Percentiles rank a stretch among this genome's conserved stretches.
phyloP scores from a whole-genome alignment of 1,140 invertebrate genomes.

The Pseudomyrmex cubaensis region DNA sequence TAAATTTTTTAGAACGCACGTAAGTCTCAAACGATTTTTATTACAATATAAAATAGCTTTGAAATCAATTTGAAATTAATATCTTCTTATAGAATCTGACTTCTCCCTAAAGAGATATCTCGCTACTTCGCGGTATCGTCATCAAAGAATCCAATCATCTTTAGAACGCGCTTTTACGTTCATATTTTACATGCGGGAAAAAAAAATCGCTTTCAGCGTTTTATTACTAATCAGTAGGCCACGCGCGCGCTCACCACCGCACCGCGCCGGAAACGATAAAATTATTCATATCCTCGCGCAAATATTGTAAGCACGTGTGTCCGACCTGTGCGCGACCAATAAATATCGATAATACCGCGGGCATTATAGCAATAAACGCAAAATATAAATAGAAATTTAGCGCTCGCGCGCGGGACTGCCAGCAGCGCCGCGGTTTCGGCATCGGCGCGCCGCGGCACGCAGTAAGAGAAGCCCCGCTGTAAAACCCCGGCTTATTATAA shows the following conservation, averaged over 20 bases:
- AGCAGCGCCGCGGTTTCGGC: constrained; percentile 55
- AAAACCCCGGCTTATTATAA: constrained; percentile 83
- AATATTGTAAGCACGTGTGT: constrained; percentile 71
- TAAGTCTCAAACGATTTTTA: too few relatives aligned
- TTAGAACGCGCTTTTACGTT: constrained; percentile 3
- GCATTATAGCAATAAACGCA: constrained; percentile 81
- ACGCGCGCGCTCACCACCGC: constrained; percentile 57
- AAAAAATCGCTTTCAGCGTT: constrained; percentile 76
- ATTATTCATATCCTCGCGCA: constrained; percentile 54
- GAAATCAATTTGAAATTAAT: too few relatives aligned
- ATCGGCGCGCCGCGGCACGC: not conserved
- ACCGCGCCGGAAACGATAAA: not conserved
- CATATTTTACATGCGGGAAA: not conserved
- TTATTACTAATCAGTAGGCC: constrained; percentile 74
- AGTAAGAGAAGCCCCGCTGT: constrained; percentile 41
- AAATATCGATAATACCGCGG: constrained; percentile 81
- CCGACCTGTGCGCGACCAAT: constrained; percentile 75
- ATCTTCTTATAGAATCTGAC: too few relatives aligned
- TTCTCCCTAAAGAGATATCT: too few relatives aligned
- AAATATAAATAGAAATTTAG: constrained; percentile 84
- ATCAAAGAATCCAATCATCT: not conserved
- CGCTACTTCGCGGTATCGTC: too few relatives aligned
- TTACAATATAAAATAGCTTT: too few relatives aligned
- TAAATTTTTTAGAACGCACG: too few relatives aligned
- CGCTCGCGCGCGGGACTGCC: constrained; percentile 44